Evolutionary conservation across 2,888 invertebrate genomes (phyloP), one percentile per base, ranked within the genome.

Genomic region (Villa cingulata): DNA sequence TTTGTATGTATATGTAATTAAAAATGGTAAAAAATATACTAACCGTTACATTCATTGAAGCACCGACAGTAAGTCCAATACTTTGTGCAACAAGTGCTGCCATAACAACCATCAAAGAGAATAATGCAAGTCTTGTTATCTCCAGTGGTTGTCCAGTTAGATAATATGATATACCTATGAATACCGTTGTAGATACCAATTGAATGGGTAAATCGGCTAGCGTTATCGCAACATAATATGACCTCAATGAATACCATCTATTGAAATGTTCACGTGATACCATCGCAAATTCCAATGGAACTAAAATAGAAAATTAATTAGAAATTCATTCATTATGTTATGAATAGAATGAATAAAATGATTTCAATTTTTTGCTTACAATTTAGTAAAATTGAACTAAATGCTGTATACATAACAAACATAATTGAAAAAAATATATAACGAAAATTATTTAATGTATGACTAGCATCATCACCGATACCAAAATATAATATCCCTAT

Each of bases 331-430:
- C n/a, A n/a, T n/a, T n/a, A n/a, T n/a, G n/a, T n/a, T n/a, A n/a
- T n/a, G n/a, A n/a, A n/a, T n/a, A n/a, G n/a, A n/a, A n/a, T 29
- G 29, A 12, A 12, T 12, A 29, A 29, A n/a, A 34, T 34, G n/a
- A 3, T n/a, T 36, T 7, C n/a, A 32, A 23, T 14, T 16, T 12
- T 23, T 41, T 29, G 80, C 89, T 86, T 75, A 95, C 95, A 94
- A 54, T 84, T 86, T 27, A 94, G 80, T 41, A 87, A 78, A 48
- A 90, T 86, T 15, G 90, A 82, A 70, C 88, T 92, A 66, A 94
- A 88, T 1, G 95, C 86, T 7, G 89, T 91, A 65, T 89, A 90
- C 86, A 94, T 91, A 45, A 94, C 75, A 68, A 95, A 96, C 79
- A 96, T 84, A 45, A 91, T 78, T 52, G 85, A 83, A 71, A 91